phyloP scores from a whole-genome alignment of 2,888 invertebrate species.

The Limnephilus rhombicus region DNA sequence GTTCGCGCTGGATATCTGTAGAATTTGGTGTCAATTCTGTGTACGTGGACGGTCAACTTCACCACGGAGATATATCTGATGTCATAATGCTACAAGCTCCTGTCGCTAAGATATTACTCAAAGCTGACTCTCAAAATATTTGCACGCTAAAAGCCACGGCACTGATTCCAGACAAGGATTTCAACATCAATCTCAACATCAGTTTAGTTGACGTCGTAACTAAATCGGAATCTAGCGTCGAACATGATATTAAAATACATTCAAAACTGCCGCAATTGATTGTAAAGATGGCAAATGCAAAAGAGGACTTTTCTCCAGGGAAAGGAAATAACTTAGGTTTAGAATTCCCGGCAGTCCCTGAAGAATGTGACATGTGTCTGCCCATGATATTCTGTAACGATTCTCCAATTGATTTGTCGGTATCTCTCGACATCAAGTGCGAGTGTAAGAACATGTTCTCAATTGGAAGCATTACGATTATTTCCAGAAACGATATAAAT shows the following conservation, averaged over 20 bases:
- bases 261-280: slow-evolving; percentile 53
- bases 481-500: slow-evolving; percentile 49
- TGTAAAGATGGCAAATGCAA: slow-evolving; percentile 29
- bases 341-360: slow-evolving; percentile 59
- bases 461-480: slow-evolving; percentile 46
- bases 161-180: slow-evolving; percentile 43
- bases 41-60: slow-evolving; percentile 52
- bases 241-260: slow-evolving; percentile 54
- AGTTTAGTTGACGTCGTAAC: slow-evolving; percentile 62
- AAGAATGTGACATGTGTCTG: slow-evolving; percentile 54
- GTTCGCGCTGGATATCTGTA: slow-evolving; percentile 61
- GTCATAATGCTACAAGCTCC: slow-evolving; percentile 56
- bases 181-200: slow-evolving; percentile 53
- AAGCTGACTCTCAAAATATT: slow-evolving; percentile 59
- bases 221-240: slow-evolving; percentile 51
- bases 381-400: slow-evolving; percentile 62
- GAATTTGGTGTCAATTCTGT: slow-evolving; percentile 55
- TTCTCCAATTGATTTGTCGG: slow-evolving; percentile 54
- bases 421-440: slow-evolving; percentile 54
- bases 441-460: slow-evolving; percentile 49
- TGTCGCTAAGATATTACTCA: slow-evolving; percentile 55
- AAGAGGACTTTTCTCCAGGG: slow-evolving; percentile 34
- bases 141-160: slow-evolving; percentile 50
- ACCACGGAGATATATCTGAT: slow-evolving; percentile 50
- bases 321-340: slow-evolving; percentile 41